These are phyloP conservation scores for Acipenser ruthenus DNA, from an alignment of 2,797 vertebrate species.

Conservation along the genomic window DNA sequence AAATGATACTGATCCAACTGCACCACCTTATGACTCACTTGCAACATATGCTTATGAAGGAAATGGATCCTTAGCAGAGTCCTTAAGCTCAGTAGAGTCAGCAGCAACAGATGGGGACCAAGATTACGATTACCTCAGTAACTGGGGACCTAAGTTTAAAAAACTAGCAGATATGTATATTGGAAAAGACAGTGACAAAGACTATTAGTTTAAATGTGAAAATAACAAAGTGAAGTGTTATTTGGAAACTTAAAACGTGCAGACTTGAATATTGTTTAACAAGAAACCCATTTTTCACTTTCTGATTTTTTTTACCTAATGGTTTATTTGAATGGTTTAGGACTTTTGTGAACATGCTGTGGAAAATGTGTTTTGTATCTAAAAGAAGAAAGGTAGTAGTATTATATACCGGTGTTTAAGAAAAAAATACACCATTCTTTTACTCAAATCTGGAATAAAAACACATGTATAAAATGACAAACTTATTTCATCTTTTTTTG, in stretches of 20 bases:
- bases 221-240: neutral
- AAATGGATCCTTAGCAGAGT: constrained; percentile 84
- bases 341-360: constrained; percentile 69
- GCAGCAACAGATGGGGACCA: constrained; percentile 87
- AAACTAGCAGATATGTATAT: constrained; percentile 97
- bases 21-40: constrained; percentile 91
- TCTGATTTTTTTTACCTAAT: constrained; percentile 24
- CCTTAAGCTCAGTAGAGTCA: constrained; percentile 89
- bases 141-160: constrained; percentile 91
- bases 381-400: constrained; percentile 63
- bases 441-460: constrained; percentile 46
- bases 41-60: constrained; percentile 97
- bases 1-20: constrained; percentile 84
- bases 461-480: constrained; percentile 61
- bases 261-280: constrained; percentile 28
- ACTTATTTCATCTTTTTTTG: constrained; percentile 65
- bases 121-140: constrained; percentile 92
- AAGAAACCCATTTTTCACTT: constrained; percentile 22
- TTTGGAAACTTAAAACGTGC: constrained; percentile 10
- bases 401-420: constrained; percentile 69
- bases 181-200: constrained; percentile 80
- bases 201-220: constrained; percentile 54
- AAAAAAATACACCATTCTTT: constrained; percentile 44
- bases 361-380: constrained; percentile 73
- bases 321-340: constrained; percentile 55